phyloP scores from a whole-genome alignment of 2,797 vertebrate genomes.

The Acanthurus leucopareius region DNA sequence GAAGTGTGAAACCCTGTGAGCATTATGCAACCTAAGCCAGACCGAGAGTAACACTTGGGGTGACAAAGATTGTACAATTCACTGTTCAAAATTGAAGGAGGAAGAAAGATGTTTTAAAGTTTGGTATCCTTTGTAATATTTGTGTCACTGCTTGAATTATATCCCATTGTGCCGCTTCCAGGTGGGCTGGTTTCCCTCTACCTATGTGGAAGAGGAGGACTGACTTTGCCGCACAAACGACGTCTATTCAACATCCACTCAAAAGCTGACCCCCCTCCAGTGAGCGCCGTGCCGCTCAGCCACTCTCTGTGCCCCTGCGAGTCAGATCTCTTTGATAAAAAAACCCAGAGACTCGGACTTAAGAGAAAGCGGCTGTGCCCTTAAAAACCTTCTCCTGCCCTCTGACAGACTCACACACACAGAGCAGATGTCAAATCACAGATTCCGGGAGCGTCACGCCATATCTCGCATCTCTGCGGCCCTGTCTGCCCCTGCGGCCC shows the following conservation, averaged over 20 bases:
- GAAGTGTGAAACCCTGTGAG: neutral
- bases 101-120: too few relatives aligned
- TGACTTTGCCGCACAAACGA: constrained; percentile 63
- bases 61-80: neutral
- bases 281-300: constrained; percentile 32
- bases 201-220: constrained; percentile 94
- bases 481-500: constrained; percentile 56
- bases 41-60: neutral
- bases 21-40: neutral
- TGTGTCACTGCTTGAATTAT: constrained; percentile 2
- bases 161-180: constrained; percentile 66
- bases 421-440: constrained; percentile 65
- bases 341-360: constrained; percentile 38
- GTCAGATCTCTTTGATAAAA: constrained; percentile 61
- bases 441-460: constrained; percentile 56
- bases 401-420: constrained; percentile 60
- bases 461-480: constrained; percentile 50
- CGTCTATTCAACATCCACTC: constrained; percentile 13
- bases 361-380: constrained; percentile 46
- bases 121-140: neutral
- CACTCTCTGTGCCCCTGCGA: constrained; percentile 40
- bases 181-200: constrained; percentile 97
- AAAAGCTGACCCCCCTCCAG: constrained; percentile 26
- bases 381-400: constrained; percentile 54
- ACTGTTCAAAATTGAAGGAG: neutral